Conservation (phyloP, 2,113 vertebrate genomes). For the Aptenodytes patagonicus region DNA sequence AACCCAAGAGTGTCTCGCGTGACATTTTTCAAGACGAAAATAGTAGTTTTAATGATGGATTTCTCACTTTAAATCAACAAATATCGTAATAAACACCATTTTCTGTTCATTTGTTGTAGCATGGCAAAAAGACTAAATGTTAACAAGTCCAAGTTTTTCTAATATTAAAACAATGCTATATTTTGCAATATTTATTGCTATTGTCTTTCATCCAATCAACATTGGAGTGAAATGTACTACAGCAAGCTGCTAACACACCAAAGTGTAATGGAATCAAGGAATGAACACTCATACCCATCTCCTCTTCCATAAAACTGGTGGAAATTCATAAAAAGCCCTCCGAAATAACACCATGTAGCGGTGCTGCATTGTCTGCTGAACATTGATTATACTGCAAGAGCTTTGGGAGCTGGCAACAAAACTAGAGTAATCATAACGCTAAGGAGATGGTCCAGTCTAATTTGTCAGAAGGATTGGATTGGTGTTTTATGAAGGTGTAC, state of each 20-base stretch:
- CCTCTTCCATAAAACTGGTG: background rate
- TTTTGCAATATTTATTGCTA: background rate
- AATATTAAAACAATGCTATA: background rate
- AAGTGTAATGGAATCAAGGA: background rate
- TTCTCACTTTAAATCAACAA: background rate
- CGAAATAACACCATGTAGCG: fast-evolving
- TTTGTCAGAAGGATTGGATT: background rate
- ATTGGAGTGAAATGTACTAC: background rate
- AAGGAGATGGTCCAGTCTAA: background rate
- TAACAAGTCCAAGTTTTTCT: background rate
- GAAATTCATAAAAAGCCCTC: background rate
- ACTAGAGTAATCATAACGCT: background rate
- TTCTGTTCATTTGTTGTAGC: background rate
- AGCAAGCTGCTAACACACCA: background rate
- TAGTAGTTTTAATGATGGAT: background rate
- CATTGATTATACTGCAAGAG: background rate
- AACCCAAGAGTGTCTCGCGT: background rate
- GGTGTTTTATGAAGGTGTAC: background rate
- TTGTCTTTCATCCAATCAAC: background rate
- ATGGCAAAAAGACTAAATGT: background rate
- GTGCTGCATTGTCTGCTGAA: background rate
- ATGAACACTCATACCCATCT: background rate
- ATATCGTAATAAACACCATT: background rate
- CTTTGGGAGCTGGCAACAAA: background rate
- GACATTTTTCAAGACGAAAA: background rate